Evolutionary conservation across 1,140 invertebrate species (phyloP).

Genomic region (Drosophila oshimai): DNA sequence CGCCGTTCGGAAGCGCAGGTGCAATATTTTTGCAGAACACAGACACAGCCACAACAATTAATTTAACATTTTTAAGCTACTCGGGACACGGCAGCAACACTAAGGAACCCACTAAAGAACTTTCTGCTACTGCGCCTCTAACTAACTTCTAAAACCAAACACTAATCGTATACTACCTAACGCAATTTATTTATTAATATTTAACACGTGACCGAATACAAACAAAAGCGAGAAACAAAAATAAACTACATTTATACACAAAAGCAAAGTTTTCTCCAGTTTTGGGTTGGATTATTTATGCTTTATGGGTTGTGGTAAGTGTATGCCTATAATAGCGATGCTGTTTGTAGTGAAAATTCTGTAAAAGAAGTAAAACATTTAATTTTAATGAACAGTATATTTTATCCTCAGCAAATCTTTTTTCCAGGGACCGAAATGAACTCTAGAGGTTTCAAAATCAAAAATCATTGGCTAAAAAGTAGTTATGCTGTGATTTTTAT

Average conservation of each 20-base stretch:
- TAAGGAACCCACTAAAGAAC: slow-evolving; percentile 21
- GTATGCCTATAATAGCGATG: too few relatives aligned
- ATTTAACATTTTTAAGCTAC: slow-evolving; percentile 26
- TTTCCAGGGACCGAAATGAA: too few relatives aligned
- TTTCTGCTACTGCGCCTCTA: slow-evolving; percentile 55
- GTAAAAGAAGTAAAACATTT: too few relatives aligned
- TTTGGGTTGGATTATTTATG: background rate
- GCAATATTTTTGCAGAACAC: slow-evolving; percentile 49
- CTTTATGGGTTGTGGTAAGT: too few relatives aligned
- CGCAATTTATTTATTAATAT: slow-evolving; percentile 57
- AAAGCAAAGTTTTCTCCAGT: background rate
- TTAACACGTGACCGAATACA: slow-evolving; percentile 46
- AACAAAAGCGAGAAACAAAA: slow-evolving; percentile 40
- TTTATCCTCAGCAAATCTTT: too few relatives aligned
- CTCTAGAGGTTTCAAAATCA: too few relatives aligned
- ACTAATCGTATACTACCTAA: slow-evolving; percentile 56
- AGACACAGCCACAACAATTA: background rate
- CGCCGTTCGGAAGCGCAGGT: slow-evolving; percentile 25
- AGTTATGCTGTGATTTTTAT: too few relatives aligned
- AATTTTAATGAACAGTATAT: too few relatives aligned
- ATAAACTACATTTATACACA: slow-evolving; percentile 55
- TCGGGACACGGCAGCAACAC: slow-evolving; percentile 15
- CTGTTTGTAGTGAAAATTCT: too few relatives aligned
- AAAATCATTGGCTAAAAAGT: too few relatives aligned
- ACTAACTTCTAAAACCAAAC: slow-evolving; percentile 50